phyloP scores from a whole-genome alignment of 2,113 vertebrate genomes.

The Isurus oxyrinchus region DNA sequence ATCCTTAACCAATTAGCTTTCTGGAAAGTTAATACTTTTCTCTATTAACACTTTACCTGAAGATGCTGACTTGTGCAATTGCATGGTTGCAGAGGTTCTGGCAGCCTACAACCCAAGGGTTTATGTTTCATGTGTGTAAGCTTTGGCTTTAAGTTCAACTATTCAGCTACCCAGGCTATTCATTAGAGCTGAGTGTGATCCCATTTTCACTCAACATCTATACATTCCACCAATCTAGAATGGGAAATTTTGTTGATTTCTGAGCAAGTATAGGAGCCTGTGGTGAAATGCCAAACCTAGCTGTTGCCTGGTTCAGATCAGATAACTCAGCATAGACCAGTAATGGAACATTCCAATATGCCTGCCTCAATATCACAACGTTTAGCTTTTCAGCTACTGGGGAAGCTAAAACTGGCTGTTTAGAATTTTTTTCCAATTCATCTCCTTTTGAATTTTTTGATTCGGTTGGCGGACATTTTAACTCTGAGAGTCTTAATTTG shows the following conservation, averaged over 20 bases:
- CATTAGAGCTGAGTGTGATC: neutral
- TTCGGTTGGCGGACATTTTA: neutral
- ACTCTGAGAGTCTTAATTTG: neutral
- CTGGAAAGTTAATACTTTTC: too few relatives aligned
- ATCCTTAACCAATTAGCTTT: too few relatives aligned
- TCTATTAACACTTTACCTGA: neutral
- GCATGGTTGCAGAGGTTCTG: neutral
- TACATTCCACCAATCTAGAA: neutral
- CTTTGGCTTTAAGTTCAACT: neutral
- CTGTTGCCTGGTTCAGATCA: neutral
- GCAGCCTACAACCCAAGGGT: neutral
- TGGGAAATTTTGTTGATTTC: neutral
- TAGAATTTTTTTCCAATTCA: neutral
- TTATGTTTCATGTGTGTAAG: neutral
- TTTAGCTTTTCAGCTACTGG: neutral
- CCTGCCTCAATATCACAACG: neutral
- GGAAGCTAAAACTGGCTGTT: neutral
- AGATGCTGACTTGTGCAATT: neutral
- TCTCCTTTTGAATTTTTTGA: neutral
- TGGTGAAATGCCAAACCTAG: neutral
- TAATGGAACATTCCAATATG: neutral
- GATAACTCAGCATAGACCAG: neutral
- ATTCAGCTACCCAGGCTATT: neutral
- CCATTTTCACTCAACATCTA: neutral
- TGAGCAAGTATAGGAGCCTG: neutral